A percentile compares a stretch with the other conserved stretches of the same genome.
Evolutionary conservation across 2,113 vertebrate genomes (phyloP).

Genomic region (Pardalotus punctatus): DNA sequence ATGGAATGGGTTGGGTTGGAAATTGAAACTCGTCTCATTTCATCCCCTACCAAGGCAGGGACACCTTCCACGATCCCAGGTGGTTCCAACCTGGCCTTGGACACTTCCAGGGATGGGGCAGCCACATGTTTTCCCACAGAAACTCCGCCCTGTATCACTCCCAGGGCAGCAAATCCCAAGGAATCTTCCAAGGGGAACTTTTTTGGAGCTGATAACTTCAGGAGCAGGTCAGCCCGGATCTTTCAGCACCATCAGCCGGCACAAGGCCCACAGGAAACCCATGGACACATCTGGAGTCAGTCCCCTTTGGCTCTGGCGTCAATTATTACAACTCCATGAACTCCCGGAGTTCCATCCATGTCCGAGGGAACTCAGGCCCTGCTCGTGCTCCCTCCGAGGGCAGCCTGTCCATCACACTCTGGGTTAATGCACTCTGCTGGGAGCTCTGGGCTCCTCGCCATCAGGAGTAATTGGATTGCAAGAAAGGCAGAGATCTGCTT

Average conservation of each 20-base stretch:
- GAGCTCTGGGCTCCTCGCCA: conserved; percentile 50
- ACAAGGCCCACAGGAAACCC: fast-evolving
- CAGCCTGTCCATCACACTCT: background rate
- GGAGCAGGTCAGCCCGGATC: background rate
- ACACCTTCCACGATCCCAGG: background rate
- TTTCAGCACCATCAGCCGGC: background rate
- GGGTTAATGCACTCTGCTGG: conserved; percentile 8
- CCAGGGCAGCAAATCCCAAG: background rate
- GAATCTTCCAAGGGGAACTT: background rate
- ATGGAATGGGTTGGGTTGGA: background rate
- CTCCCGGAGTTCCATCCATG: background rate
- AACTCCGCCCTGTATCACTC: background rate
- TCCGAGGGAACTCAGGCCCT: background rate
- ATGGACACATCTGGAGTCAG: background rate
- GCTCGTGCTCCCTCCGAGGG: background rate
- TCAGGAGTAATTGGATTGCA: conserved; percentile 51
- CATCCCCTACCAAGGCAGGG: background rate
- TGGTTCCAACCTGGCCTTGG: background rate
- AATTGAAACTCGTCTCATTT: background rate
- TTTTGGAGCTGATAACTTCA: background rate
- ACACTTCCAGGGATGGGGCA: background rate
- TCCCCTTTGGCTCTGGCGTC: background rate
- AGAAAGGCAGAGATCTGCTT: conserved; percentile 22
- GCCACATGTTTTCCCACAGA: background rate
- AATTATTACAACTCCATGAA: background rate